Percentiles rank a stretch among this genome's conserved stretches.
Evolutionary conservation across 1,140 invertebrate species (phyloP).

Genomic region (Eueides isabella): DNA sequence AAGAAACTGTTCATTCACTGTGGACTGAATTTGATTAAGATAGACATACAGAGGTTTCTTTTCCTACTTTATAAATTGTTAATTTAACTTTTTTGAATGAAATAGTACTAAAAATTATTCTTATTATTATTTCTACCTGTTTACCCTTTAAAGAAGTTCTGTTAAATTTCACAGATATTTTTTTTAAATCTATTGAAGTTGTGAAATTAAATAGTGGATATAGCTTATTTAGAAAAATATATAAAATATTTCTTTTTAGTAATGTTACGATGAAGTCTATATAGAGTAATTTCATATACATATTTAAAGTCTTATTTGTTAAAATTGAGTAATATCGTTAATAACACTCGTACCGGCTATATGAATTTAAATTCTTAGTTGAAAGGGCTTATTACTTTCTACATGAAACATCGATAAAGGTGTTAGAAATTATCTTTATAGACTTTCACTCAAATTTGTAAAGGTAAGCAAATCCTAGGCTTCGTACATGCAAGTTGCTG

Average conservation of each 20-base stretch:
- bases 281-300: neutral
- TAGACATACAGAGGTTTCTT: neutral
- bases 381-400: slow-evolving; percentile 22
- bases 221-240: too few relatives aligned
- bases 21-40: slow-evolving; percentile 16
- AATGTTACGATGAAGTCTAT: too few relatives aligned
- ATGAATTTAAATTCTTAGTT: neutral
- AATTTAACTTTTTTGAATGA: neutral
- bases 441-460: slow-evolving; percentile 42
- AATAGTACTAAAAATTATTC: neutral
- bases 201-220: too few relatives aligned
- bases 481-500: slow-evolving; percentile 26
- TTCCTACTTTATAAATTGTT: neutral
- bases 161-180: too few relatives aligned
- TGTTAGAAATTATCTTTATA: slow-evolving; percentile 38
- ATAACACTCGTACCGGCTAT: neutral
- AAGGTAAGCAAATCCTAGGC: slow-evolving; percentile 38
- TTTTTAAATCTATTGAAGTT: too few relatives aligned
- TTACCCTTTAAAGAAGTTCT: too few relatives aligned
- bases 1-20: slow-evolving; percentile 15
- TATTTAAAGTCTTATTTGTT: neutral
- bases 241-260: too few relatives aligned
- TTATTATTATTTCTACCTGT: too few relatives aligned
- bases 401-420: slow-evolving; percentile 23
- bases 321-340: neutral